These are phyloP conservation scores for Dryobates pubescens DNA, from an alignment of 2,797 vertebrate species.

Conservation along the genomic window DNA sequence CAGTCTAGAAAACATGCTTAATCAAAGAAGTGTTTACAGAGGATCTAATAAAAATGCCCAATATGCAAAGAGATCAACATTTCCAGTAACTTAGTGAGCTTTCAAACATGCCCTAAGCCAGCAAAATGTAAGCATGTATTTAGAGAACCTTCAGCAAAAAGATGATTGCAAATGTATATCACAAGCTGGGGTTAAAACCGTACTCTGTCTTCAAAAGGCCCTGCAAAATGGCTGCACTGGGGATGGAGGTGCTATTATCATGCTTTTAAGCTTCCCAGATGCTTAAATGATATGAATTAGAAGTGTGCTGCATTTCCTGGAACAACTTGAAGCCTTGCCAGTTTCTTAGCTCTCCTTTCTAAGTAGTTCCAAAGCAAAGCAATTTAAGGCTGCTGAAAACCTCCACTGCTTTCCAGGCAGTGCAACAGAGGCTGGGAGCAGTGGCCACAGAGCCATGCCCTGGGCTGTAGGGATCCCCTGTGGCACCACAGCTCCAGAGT, in stretches of 20 bases:
- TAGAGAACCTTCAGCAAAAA: neutral
- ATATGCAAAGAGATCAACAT: neutral
- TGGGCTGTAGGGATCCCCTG: no score
- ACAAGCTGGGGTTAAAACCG: neutral
- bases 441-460: rapidly evolving
- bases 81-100: neutral
- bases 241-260: neutral
- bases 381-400: neutral
- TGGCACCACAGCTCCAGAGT: rapidly evolving
- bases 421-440: rapidly evolving
- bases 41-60: neutral
- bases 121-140: neutral
- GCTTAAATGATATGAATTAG: neutral
- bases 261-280: constrained; percentile 19
- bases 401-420: neutral
- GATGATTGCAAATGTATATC: neutral
- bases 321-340: neutral
- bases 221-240: neutral
- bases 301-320: neutral
- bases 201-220: neutral
- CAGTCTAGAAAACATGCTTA: neutral
- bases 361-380: neutral
- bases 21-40: neutral
- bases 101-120: neutral
- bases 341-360: neutral